Evolutionary conservation across 1,140 invertebrate species (phyloP), one percentile per base, ranked within the genome.

Genomic region (Pantala flavescens): DNA sequence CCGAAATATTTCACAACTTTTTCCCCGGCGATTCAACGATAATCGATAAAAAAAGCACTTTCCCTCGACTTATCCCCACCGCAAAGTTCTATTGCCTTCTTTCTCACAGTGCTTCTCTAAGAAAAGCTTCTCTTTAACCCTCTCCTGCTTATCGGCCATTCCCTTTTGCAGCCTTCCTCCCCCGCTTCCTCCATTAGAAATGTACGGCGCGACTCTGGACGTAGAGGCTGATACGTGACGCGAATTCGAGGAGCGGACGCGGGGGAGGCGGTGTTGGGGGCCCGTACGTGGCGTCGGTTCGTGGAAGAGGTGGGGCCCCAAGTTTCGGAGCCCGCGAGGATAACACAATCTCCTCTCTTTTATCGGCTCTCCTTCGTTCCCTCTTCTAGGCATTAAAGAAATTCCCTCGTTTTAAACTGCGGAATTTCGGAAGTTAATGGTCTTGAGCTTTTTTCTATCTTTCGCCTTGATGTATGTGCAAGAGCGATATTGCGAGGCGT

Each of bases 241-340:
- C 73, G 21, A 23, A 21, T 43, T 42, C 19, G 74, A 24, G 21
- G 70, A 10, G 70, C 28, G 63, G 70, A 24, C 21, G 71, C 42
- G 24, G 43, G 16, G 42, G 70, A 21, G 28, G 24, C 24, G 43
- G 73, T 23, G 55, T 19, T 28, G 73, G 73, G 24, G n/a, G 55
- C 28, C 14, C 23, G 23, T 23, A 24, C 24, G 23, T 43, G 24
- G 71, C 16, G 24, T 21, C n/a, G 49, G 49, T 16, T 16, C 16
- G 63, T 71, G 71, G 49, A 43, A n/a, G 77, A 78, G 75, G 77
- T 12, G 28, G 28, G 28, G 3, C 9, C 28, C 28, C 9, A 36
- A 36, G 28, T 36, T 36, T 36, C 28, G 28, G 28, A 36, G 28
- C 28, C 9, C 28, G 28, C 28, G 28, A 9, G 28, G 28, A 36